Evolutionary conservation across 2,113 vertebrate genomes (phyloP).

Genomic region (Anoplopoma fimbria): DNA sequence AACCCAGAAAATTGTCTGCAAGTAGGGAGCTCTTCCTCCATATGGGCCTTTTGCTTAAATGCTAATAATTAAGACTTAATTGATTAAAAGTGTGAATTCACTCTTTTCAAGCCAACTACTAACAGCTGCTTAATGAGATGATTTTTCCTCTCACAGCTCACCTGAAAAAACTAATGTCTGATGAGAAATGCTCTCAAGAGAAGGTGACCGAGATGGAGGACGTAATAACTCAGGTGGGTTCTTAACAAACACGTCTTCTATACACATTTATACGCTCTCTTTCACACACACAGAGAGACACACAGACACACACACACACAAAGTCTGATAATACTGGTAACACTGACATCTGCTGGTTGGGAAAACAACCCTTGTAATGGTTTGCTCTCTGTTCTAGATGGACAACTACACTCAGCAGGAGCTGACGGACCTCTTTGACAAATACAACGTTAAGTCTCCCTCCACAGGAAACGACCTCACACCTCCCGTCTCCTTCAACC

Average conservation of each 20-base stretch:
- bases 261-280: too few relatives aligned
- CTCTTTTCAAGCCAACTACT: too few relatives aligned
- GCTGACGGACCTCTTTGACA: constrained; percentile 93
- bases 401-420: constrained; percentile 96
- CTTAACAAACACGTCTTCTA: neutral
- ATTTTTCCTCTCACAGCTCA: constrained; percentile 83
- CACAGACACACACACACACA: neutral
- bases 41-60: neutral
- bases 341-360: neutral
- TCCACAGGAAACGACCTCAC: constrained; percentile 95
- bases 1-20: neutral
- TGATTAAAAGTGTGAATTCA: neutral
- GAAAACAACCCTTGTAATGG: neutral
- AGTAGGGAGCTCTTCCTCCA: neutral
- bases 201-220: constrained; percentile 92
- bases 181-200: constrained; percentile 91
- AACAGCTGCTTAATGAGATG: neutral
- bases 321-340: neutral
- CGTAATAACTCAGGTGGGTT: constrained; percentile 89
- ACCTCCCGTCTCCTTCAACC: constrained; percentile 94
- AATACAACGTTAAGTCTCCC: constrained; percentile 96
- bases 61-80: neutral
- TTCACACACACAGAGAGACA: neutral
- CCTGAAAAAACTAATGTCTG: constrained; percentile 93
- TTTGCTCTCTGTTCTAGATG: constrained; percentile 81